phyloP scores from a whole-genome alignment of 2,888 invertebrate genomes.

The Gonocerus acuteangulatus region DNA sequence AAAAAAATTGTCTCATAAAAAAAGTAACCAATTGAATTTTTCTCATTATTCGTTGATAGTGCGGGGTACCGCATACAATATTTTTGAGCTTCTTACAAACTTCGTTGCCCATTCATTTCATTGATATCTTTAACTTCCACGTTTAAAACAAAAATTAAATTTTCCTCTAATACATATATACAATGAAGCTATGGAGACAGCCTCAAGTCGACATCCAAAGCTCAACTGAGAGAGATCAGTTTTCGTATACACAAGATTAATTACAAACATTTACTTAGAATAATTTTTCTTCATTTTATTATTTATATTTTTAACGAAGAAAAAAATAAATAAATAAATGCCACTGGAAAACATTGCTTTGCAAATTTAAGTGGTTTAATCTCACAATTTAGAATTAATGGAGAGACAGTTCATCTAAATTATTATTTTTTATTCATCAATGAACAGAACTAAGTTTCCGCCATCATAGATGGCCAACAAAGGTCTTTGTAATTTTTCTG shows the following conservation, averaged over 20 bases:
- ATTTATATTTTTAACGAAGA: too few species aligned
- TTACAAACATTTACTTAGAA: background rate
- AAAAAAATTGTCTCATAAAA: conserved; percentile 7
- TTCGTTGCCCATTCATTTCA: conserved; percentile 25
- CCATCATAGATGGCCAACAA: too few species aligned
- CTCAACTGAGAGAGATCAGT: conserved; percentile 13
- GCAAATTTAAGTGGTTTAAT: too few species aligned
- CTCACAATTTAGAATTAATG: too few species aligned
- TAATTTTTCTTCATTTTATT: too few species aligned
- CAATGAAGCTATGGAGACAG: conserved; percentile 7
- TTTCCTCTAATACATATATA: background rate
- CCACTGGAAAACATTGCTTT: too few species aligned
- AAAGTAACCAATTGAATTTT: conserved; percentile 10
- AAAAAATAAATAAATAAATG: too few species aligned
- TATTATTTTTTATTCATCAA: too few species aligned
- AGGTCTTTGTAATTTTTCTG: too few species aligned
- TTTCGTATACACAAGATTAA: conserved; percentile 21
- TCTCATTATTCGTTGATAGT: conserved; percentile 17
- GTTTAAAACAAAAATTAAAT: background rate
- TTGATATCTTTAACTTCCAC: conserved; percentile 6
- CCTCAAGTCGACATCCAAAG: conserved; percentile 10
- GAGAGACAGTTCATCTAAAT: too few species aligned
- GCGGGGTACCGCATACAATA: conserved; percentile 3
- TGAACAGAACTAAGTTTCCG: too few species aligned
- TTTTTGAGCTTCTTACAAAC: conserved; percentile 18